Conservation (phyloP, 2,888 invertebrate species). For the Cylindroiulus punctatus region DNA sequence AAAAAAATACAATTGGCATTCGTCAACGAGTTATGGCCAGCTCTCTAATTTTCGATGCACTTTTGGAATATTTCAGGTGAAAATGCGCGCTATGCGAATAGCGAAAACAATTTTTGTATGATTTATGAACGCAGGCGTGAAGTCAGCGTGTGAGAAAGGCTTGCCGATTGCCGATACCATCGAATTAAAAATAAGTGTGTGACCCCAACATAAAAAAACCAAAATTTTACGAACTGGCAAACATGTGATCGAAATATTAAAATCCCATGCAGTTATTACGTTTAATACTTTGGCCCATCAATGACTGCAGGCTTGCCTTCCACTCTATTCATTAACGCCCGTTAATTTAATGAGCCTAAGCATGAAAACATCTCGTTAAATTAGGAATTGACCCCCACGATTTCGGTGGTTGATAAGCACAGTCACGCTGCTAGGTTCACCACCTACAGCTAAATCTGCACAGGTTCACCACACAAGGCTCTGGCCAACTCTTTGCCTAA, state of each 20-base stretch:
- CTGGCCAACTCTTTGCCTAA: neutral
- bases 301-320: conserved; percentile 7
- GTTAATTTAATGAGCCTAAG: conserved; percentile 4
- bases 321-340: conserved; percentile 1
- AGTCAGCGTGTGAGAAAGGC: conserved; percentile 25
- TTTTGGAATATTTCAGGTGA: neutral
- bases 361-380: neutral
- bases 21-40: neutral
- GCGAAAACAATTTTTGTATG: neutral
- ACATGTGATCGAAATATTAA: neutral
- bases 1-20: neutral
- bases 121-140: neutral
- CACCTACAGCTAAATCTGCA: neutral
- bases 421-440: neutral
- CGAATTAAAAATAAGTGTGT: neutral
- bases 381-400: conserved; percentile 35
- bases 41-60: neutral
- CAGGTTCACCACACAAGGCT: neutral
- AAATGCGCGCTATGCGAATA: neutral
- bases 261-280: neutral
- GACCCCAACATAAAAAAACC: neutral
- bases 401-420: conserved; percentile 26
- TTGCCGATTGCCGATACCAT: conserved; percentile 6
- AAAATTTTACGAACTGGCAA: neutral
- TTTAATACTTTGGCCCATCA: neutral